Percentiles rank a stretch among this genome's conserved stretches.
Conservation (phyloP, 2,113 vertebrate species). For the Variabilichromis moorii region DNA sequence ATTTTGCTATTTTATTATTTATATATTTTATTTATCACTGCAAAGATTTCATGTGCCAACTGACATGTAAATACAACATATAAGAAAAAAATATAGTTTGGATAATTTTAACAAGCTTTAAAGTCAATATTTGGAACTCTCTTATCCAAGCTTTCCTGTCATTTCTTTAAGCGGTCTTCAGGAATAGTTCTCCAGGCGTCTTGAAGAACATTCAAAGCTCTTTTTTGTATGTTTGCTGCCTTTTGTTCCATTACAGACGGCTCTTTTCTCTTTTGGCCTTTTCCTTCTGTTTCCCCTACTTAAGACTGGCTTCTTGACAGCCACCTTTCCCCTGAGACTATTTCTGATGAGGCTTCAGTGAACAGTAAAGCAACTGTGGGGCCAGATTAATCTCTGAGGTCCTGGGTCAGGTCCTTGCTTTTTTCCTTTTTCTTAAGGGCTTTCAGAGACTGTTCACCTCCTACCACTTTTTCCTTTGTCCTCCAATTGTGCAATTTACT, state of each 20-base stretch:
- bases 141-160: not conserved
- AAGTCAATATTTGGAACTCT: not conserved
- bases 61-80: not conserved
- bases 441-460: not conserved
- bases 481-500: not conserved
- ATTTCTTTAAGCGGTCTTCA: not conserved
- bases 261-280: not conserved
- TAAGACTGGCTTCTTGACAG: not conserved
- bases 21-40: not conserved
- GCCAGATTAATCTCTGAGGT: not conserved
- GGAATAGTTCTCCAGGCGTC: not conserved
- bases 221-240: not conserved
- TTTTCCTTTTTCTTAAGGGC: not conserved
- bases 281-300: not conserved
- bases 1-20: not conserved
- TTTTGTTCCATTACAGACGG: not conserved
- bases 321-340: not conserved
- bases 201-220: not conserved
- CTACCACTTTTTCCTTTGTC: not conserved
- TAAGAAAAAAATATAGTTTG: not conserved
- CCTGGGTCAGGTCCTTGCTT: not conserved
- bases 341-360: not conserved
- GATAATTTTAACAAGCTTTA: not conserved
- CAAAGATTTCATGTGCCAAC: not conserved
- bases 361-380: not conserved